A percentile compares a stretch with the other conserved stretches of the same genome.
phyloP scores from a whole-genome alignment of 2,888 invertebrate species.

The Catocala fraxini region DNA sequence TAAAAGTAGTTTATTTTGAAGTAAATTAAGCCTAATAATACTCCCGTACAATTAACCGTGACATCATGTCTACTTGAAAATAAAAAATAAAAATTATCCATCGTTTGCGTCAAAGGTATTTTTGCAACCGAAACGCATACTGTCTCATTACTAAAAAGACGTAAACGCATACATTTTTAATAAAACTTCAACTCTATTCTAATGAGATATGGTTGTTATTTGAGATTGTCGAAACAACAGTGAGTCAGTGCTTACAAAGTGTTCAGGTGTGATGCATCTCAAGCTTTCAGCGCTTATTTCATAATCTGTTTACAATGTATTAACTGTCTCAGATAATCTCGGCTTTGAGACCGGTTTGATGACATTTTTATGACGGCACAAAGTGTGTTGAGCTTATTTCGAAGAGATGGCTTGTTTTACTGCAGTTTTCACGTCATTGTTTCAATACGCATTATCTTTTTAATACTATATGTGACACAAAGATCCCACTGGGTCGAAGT shows the following conservation, averaged over 20 bases:
- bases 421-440: too few relatives aligned
- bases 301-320: slow-evolving; percentile 40
- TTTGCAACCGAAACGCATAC: not conserved
- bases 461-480: too few relatives aligned
- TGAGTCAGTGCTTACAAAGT: slow-evolving; percentile 33
- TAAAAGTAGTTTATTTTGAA: too few relatives aligned
- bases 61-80: not conserved
- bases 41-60: not conserved
- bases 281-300: slow-evolving; percentile 33
- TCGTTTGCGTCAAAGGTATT: not conserved
- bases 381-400: not conserved
- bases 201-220: not conserved
- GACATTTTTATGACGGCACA: slow-evolving; percentile 25
- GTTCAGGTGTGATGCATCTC: slow-evolving; percentile 38
- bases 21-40: too few relatives aligned
- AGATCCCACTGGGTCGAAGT: too few relatives aligned
- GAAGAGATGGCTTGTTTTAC: too few relatives aligned
- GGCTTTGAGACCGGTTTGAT: slow-evolving; percentile 20
- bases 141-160: too few relatives aligned
- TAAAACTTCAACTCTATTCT: not conserved
- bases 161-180: not conserved
- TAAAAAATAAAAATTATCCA: not conserved
- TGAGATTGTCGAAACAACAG: not conserved
- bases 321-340: slow-evolving; percentile 29
- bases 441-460: too few relatives aligned